Base-by-base conservation (phyloP, 2,113 vertebrate genomes). In the Capreolus pygargus region DNA sequence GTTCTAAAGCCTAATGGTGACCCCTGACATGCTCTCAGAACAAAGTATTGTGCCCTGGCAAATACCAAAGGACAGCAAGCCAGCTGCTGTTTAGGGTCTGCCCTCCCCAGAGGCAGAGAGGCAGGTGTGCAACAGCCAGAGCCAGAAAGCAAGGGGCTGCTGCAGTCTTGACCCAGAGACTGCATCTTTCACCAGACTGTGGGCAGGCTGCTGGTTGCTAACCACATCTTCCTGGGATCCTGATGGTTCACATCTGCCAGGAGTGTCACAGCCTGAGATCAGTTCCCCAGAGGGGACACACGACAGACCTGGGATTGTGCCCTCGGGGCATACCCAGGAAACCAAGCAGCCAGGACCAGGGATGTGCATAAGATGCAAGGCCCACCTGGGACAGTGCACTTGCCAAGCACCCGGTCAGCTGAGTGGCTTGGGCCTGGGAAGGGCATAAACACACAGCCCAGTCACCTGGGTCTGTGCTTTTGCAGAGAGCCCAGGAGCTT, bases 311-410 rank as follows among this genome's bases (percentile, higher is more conserved):
- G 33, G 33, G 3, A 36, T 5, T 67, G 33, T n/a, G 16, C 16
- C 33, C 33, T 67, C 0, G 4, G 33, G 33, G 33, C 33, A 67
- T 8, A 67, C 33, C 33, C 1, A 0, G 64, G 33, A 67, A 36
- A 36, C 8, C 64, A n/a, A 67, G 64, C n/a, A 17, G 33, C 16
- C 0, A 0, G 64, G 64, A 67, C 33, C 33, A 36, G 64, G 16
- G 8, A n/a, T 36, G 64, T n/a, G 64, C 33, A 67, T 21, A n/a
- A 67, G 64, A n/a, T 19, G 8, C 16, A 67, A 67, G 33, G 33
- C 16, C 16, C 64, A 67, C 64, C 64, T n/a, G 64, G 33, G 33
- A n/a, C 64, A n/a, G 64, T 67, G 33, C 33, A 10, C 16, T 67
- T 67, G 33, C 64, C 33, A 67, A n/a, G 33, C 33, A 67, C 33